Evolutionary conservation across 2,113 vertebrate species (phyloP), one percentile per base, ranked within the genome.

Genomic region (Xiphophorus maculatus): DNA sequence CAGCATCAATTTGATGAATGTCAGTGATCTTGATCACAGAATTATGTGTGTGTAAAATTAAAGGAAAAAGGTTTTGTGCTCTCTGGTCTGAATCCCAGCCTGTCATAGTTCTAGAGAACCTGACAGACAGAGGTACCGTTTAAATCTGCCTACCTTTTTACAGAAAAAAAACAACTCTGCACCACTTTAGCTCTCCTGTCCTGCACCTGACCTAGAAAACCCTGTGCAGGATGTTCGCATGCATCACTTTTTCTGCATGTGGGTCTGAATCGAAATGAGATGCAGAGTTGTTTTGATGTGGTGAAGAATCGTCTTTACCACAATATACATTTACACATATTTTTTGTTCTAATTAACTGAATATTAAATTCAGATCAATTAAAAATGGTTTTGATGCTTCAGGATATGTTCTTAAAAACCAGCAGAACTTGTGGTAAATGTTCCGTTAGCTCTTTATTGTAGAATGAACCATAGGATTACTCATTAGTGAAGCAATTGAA

Each of bases 151-250:
- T 30, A 10, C 14, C 14, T 25, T 33, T 65, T 33, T 73, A 12
- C 29, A 63, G 60, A 14, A 17, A 15, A 40, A 71, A 12, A 27
- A 10, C 40, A 71, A 28, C 42, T 51, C 28, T 48, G 42, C 33
- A 10, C 15, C 13, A 44, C 37, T 42, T 7, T 27, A n/a, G 28
- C 48, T 60, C 27, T 29, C 25, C 29, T 68, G 17, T 32, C 66
- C 54, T 44, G 66, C 29, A 33, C 37, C 13, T 69, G 74, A 69
- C 35, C 74, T 54, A 48, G 69, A 75, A 67, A 44, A 63, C 30
- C 62, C 7, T 48, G 19, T n/a, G 27, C 58, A 63, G 66, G 28
- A 35, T 63, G 40, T 51, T n/a, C 29, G 40, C n/a, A 25, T 17
- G 15, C 30, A 29, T 40, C n/a, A 5, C 35, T 60, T 76, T 69